Conservation (phyloP, 1,140 invertebrate species). For the Hestina assimilis region DNA sequence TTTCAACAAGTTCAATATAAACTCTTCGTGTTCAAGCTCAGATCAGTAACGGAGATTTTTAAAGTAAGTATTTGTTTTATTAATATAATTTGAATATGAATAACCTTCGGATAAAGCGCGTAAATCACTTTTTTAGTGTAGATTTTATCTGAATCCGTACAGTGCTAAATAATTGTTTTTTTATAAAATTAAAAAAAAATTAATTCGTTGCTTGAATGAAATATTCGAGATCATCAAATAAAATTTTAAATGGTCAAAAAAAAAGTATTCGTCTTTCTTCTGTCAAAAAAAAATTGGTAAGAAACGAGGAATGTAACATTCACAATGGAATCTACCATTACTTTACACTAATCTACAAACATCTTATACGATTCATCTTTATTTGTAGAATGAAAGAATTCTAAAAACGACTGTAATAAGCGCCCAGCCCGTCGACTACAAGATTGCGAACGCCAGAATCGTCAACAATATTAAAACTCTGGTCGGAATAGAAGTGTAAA, state of each 20-base stretch:
- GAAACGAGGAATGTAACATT: no score
- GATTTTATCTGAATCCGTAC: no score
- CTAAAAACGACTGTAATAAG: constrained; percentile 86
- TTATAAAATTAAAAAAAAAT: no score
- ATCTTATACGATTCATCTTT: background rate
- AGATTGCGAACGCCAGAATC: constrained; percentile 85
- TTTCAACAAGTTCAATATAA: constrained; percentile 88
- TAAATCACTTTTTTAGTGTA: no score
- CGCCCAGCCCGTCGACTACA: constrained; percentile 85
- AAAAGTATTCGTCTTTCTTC: no score
- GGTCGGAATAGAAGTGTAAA: constrained; percentile 77
- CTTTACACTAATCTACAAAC: no score
- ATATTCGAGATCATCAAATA: background rate
- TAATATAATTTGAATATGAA: background rate
- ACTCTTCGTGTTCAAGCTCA: constrained; percentile 88
- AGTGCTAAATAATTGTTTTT: no score
- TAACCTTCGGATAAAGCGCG: no score
- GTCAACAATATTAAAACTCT: constrained; percentile 82
- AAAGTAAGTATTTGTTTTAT: constrained; percentile 82
- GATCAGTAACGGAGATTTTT: constrained; percentile 93
- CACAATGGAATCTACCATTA: no score
- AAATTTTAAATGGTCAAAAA: background rate
- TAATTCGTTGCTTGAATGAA: no score
- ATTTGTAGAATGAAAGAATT: constrained; percentile 87
- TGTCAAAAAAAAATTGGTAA: no score